Conservation (phyloP, 2,797 vertebrate species). For the Myotis findleyi region DNA sequence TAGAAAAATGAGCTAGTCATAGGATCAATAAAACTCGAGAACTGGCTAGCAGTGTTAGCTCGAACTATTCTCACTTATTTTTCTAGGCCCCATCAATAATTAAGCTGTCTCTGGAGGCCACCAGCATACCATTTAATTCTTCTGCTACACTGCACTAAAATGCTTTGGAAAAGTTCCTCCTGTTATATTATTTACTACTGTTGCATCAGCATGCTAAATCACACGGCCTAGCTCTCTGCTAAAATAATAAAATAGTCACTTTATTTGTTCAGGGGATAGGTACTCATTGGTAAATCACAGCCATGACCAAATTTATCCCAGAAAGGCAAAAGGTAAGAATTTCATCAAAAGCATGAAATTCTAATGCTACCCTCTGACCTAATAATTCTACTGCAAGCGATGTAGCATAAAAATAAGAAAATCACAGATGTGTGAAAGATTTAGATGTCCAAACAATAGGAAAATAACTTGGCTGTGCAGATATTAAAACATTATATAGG, state of each 20-base stretch:
- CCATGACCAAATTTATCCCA: background rate
- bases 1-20: background rate
- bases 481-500: background rate
- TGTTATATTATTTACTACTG: constrained; percentile 73
- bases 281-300: constrained; percentile 23
- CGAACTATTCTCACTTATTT: constrained; percentile 52
- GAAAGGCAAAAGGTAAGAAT: constrained; percentile 12
- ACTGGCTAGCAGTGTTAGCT: background rate
- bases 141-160: constrained; percentile 69
- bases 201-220: constrained; percentile 49
- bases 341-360: background rate
- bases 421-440: background rate
- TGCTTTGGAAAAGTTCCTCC: constrained; percentile 62
- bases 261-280: constrained; percentile 52
- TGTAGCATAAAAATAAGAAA: background rate
- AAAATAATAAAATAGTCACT: constrained; percentile 41
- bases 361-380: background rate
- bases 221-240: background rate
- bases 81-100: constrained; percentile 68
- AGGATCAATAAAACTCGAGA: constrained; percentile 33
- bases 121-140: constrained; percentile 73
- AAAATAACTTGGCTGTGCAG: background rate
- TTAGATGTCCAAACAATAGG: background rate
- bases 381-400: constrained; percentile 36
- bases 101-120: constrained; percentile 56